These are phyloP conservation scores for Coregonus suidteri DNA, from an alignment of 2,797 vertebrate genomes.

Conservation along the genomic window DNA sequence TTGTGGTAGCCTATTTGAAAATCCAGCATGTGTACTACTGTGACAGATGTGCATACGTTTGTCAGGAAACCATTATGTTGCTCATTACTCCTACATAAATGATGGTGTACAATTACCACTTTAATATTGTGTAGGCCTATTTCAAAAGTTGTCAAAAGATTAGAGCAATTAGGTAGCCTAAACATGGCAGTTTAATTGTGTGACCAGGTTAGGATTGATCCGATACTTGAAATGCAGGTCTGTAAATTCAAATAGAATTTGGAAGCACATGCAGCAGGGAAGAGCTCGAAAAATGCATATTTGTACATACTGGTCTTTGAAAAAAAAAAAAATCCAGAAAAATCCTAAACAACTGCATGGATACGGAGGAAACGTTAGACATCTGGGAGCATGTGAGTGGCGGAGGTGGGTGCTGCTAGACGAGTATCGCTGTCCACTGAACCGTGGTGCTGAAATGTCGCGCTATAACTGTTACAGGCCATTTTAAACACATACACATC, in stretches of 20 bases:
- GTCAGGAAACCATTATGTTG: too few species aligned
- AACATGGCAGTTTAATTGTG: background rate
- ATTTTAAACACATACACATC: background rate
- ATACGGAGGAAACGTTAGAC: background rate
- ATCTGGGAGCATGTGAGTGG: background rate
- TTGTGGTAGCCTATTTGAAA: background rate
- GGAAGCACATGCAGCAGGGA: background rate
- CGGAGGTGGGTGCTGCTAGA: background rate
- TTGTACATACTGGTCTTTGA: background rate
- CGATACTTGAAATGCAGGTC: background rate
- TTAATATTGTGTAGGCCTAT: background rate
- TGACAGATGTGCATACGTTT: background rate
- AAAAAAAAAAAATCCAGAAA: background rate
- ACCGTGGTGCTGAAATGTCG: constrained; percentile 19
- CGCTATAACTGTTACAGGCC: background rate
- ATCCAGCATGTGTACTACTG: background rate
- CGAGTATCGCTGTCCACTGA: constrained; percentile 25
- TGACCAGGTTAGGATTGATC: background rate
- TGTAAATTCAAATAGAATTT: background rate
- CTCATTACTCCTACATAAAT: background rate
- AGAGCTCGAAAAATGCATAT: background rate
- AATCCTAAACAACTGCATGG: background rate
- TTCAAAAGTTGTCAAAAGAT: background rate
- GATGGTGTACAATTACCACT: background rate
- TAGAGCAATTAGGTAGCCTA: background rate